Evolutionary conservation across 2,888 invertebrate species (phyloP).

Genomic region (Eupeodes latifasciatus): DNA sequence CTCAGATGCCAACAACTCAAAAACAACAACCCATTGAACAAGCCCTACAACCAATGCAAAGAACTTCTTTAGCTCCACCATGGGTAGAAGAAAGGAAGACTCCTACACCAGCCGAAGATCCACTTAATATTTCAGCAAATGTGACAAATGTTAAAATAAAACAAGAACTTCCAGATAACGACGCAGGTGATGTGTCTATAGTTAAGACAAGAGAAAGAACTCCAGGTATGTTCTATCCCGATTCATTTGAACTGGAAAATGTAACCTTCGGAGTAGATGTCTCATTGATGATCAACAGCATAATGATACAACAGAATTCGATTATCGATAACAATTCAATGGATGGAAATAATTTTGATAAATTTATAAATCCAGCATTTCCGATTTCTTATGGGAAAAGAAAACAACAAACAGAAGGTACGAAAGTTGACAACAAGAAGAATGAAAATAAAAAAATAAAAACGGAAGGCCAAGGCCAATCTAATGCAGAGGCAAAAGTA

Average conservation of each 20-base stretch:
- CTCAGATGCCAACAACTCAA: not conserved
- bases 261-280: conserved; percentile 29
- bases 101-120: not conserved
- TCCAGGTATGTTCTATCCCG: conserved; percentile 56
- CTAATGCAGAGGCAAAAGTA: not conserved
- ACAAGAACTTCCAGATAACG: conserved; percentile 9
- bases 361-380: conserved; percentile 45
- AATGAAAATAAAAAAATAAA: not conserved
- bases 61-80: not conserved
- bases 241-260: conserved; percentile 49
- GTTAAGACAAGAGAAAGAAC: not conserved
- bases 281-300: conserved; percentile 32
- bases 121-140: not conserved
- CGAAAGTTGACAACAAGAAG: not conserved
- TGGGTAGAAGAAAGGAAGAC: conserved; percentile 9
- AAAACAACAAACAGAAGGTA: not conserved
- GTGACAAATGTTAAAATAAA: conserved; percentile 1
- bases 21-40: not conserved
- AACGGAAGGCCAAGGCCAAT: not conserved
- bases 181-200: not conserved
- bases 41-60: not conserved
- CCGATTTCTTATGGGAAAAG: conserved; percentile 1
- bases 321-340: not conserved
- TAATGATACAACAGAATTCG: conserved; percentile 23
- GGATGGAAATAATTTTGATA: conserved; percentile 4